Evolutionary conservation across 2,888 invertebrate species (phyloP).

Genomic region (Microctonus hyperodae): DNA sequence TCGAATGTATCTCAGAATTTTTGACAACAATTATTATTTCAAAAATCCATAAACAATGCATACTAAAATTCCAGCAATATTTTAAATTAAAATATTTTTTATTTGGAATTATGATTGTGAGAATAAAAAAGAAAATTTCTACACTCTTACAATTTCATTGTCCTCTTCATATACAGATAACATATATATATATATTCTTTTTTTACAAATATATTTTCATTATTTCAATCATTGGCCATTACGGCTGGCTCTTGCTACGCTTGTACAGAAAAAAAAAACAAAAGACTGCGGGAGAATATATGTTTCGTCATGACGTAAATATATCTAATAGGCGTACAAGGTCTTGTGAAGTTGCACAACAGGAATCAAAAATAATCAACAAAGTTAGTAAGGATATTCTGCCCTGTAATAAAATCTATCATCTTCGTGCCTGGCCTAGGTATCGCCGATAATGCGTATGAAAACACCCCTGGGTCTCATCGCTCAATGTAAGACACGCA

Average conservation of each 20-base stretch:
- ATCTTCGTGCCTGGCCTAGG: not conserved
- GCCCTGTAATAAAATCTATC: not conserved
- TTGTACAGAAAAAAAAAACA: not conserved
- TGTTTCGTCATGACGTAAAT: not conserved
- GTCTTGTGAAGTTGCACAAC: not conserved
- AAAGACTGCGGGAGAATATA: not conserved
- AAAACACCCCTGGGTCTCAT: not conserved
- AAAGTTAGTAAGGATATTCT: not conserved
- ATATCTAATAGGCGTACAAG: not conserved
- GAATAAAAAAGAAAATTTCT: not conserved
- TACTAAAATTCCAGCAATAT: not conserved
- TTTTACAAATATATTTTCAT: too few relatives aligned
- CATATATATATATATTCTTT: not conserved
- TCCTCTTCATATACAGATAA: not conserved
- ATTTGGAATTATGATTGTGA: not conserved
- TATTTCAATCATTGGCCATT: not conserved
- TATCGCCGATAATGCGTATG: not conserved
- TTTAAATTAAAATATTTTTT: not conserved
- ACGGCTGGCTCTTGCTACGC: not conserved
- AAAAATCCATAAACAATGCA: not conserved
- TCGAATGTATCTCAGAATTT: not conserved
- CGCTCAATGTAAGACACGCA: not conserved
- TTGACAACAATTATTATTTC: not conserved
- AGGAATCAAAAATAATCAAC: not conserved
- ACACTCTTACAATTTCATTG: not conserved